These are phyloP conservation scores for Arctia plantaginis DNA, from an alignment of 2,888 invertebrate genomes.

Conservation along the genomic window DNA sequence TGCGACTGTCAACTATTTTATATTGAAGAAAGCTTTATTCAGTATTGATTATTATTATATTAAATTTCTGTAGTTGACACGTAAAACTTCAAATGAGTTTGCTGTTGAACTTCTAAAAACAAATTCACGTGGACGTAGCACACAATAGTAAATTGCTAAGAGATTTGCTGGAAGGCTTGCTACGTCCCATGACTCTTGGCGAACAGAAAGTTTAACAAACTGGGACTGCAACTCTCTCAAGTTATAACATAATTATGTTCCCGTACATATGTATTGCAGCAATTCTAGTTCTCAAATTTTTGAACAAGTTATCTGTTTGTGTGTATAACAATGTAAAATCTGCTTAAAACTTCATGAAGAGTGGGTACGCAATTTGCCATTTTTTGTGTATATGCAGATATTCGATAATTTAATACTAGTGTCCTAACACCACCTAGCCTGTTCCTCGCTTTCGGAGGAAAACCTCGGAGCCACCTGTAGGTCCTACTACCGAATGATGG, in stretches of 20 bases:
- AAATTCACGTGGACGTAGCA: not conserved
- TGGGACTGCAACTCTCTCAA: conserved; percentile 12
- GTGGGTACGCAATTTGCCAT: not conserved
- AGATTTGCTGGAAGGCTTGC: conserved; percentile 17
- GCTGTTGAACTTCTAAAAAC: not conserved
- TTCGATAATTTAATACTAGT: not conserved
- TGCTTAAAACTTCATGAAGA: not conserved
- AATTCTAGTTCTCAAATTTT: not conserved
- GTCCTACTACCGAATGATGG: not conserved
- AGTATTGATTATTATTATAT: not conserved
- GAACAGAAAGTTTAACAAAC: conserved; percentile 15
- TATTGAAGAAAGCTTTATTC: no score
- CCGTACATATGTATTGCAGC: not conserved
- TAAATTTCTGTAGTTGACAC: not conserved
- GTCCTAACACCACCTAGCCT: no score
- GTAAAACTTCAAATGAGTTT: not conserved
- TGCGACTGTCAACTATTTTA: no score
- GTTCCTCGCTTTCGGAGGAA: not conserved
- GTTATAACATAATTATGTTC: conserved; percentile 3
- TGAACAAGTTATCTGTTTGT: not conserved
- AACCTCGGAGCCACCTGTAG: not conserved
- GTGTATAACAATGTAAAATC: not conserved
- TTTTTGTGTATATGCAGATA: not conserved
- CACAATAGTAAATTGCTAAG: conserved; percentile 11
- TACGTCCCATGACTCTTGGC: conserved; percentile 13